Base-by-base conservation (phyloP, 2,113 vertebrate genomes). In the Forbesichthys agassizii region DNA sequence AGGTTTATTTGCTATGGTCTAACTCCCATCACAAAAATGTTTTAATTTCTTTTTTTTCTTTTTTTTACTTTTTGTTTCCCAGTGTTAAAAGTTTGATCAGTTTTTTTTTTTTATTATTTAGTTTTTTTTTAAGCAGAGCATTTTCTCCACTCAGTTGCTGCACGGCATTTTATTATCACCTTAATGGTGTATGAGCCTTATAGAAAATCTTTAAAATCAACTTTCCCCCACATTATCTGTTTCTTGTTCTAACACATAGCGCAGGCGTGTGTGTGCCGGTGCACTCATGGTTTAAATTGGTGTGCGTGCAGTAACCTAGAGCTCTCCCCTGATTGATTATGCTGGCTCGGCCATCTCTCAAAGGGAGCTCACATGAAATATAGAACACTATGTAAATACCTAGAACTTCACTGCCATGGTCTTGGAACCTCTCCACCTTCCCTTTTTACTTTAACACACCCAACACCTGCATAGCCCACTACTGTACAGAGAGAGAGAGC, bases 291-390 rank as follows among this genome's bases (percentile, higher is more conserved):
- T 57, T 52, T 67, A 33, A 66, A 67, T 58, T 27, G 60, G 67
- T 2, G 2, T 74, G 66, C 74, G 51, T 78, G 75, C 79, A 61
- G 56, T 52, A 82, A 82, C 78, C 71, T 81, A 73, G 66, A 80
- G 77, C 80, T 66, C 76, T 75, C 6, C 67, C 71, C 83, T 85
- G 82, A 88, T 88, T 84, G 87, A 89, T 90, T 85, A 80, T 82
- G 79, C 66, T 66, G 16, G 77, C 70, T 14, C 61, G 73, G 65
- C 55, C 75, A 73, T 73, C 61, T 78, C 75, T 91, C 79, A 83
- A 73, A 85, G 72, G 75, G 81, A 77, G 79, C 73, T 20, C 52
- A 51, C 64, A 76, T 80, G 73, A 88, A 90, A 88, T 80, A 81
- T 84, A 83, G 79, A 89, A 77, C 79, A 73, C 57, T 70, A 84